These are phyloP conservation scores for Stenotaenia linearis DNA, from an alignment of 2,888 invertebrate genomes.

Conservation along the genomic window DNA sequence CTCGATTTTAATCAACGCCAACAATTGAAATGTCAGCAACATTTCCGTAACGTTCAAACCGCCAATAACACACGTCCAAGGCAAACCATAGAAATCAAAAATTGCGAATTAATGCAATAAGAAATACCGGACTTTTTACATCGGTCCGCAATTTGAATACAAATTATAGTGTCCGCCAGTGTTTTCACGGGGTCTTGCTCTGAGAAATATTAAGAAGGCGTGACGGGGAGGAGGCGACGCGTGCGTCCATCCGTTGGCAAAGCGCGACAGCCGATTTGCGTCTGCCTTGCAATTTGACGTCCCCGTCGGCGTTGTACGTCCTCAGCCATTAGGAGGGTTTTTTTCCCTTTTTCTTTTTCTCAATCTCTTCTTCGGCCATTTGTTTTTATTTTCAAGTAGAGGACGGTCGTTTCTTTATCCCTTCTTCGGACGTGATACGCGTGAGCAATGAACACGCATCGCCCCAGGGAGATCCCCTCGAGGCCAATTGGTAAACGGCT, in stretches of 20 bases:
- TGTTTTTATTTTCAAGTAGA: slow-evolving; percentile 9
- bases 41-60: no score
- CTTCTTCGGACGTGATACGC: neutral
- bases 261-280: neutral
- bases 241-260: neutral
- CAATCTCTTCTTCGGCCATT: neutral
- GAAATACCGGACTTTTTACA: neutral
- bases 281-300: neutral
- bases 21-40: no score
- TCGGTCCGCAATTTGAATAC: neutral
- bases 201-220: neutral
- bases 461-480: slow-evolving; percentile 1
- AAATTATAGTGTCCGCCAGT: neutral
- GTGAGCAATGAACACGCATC: neutral
- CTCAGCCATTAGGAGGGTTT: neutral
- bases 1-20: no score
- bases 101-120: no score
- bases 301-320: neutral
- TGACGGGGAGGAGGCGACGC: slow-evolving; percentile 9
- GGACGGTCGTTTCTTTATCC: neutral
- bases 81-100: neutral
- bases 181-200: neutral
- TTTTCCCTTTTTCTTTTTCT: neutral
- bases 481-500: slow-evolving; percentile 9
- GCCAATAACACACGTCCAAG: neutral